phyloP scores from a whole-genome alignment of 2,797 vertebrate genomes.

The Halcyon badia region DNA sequence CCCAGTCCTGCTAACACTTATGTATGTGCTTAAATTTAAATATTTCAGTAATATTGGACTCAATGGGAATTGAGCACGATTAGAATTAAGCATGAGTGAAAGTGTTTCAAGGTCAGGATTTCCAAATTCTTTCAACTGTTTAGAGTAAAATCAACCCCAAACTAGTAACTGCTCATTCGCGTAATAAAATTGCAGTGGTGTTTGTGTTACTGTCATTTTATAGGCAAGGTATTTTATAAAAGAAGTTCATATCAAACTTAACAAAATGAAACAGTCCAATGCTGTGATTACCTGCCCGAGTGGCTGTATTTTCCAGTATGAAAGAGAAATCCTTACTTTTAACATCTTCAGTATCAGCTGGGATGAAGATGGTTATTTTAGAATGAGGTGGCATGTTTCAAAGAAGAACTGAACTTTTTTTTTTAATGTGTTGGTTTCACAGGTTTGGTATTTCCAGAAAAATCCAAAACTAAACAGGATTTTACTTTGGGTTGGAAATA shows the following conservation, averaged over 20 bases:
- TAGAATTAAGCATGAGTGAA: background rate
- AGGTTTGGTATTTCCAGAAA: background rate
- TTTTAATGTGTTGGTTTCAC: accelerated
- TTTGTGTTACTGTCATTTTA: background rate
- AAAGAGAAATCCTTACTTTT: background rate
- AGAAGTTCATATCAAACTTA: background rate
- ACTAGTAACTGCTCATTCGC: background rate
- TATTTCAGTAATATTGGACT: background rate
- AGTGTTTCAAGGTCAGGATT: background rate
- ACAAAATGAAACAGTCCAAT: background rate
- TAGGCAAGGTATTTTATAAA: background rate
- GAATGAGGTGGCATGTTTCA: background rate
- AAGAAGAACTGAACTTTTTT: background rate
- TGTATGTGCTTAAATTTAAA: background rate
- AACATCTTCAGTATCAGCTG: background rate
- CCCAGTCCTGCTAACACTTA: background rate
- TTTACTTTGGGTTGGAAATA: background rate
- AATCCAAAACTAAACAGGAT: background rate
- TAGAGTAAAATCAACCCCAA: background rate
- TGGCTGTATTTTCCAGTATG: background rate
- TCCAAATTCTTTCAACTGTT: background rate
- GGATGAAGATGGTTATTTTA: background rate
- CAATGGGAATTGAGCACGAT: background rate
- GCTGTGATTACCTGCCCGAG: background rate
- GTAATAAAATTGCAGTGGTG: background rate